A percentile compares a stretch with the other conserved stretches of the same genome.
These are phyloP conservation scores for Progne subis DNA, from an alignment of 2,113 vertebrate genomes.

Conservation along the genomic window DNA sequence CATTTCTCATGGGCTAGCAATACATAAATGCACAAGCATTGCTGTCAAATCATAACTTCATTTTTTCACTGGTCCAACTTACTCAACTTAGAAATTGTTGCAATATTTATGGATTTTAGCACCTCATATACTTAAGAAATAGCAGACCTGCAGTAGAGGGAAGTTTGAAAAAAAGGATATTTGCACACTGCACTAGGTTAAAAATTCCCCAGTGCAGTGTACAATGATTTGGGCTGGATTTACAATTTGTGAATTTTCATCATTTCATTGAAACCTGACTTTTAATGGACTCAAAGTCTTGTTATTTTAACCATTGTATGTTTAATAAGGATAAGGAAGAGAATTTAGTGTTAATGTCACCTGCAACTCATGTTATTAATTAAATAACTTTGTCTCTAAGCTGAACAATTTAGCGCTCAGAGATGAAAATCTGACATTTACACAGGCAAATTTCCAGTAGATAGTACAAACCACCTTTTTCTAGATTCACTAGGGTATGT, in stretches of 20 bases:
- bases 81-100: not conserved
- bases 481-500: not conserved
- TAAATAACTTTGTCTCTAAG: slow-evolving; percentile 44
- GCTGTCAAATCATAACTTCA: not conserved
- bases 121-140: not conserved
- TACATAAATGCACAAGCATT: not conserved
- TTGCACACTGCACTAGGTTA: not conserved
- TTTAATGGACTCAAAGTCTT: slow-evolving; percentile 33
- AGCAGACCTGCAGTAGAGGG: not conserved
- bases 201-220: not conserved
- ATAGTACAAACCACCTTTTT: not conserved
- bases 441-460: not conserved
- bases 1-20: not conserved
- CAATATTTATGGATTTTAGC: not conserved
- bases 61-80: not conserved
- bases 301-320: not conserved
- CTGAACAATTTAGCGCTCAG: not conserved
- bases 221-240: not conserved
- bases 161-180: not conserved
- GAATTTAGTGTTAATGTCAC: slow-evolving; percentile 65
- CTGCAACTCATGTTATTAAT: slow-evolving; percentile 8
- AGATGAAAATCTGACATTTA: slow-evolving; percentile 48
- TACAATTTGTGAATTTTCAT: not conserved
- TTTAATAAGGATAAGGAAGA: slow-evolving; percentile 45
- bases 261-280: slow-evolving; percentile 19